These are phyloP conservation scores for Deroplatys truncata DNA, from an alignment of 2,888 invertebrate genomes.

Conservation along the genomic window DNA sequence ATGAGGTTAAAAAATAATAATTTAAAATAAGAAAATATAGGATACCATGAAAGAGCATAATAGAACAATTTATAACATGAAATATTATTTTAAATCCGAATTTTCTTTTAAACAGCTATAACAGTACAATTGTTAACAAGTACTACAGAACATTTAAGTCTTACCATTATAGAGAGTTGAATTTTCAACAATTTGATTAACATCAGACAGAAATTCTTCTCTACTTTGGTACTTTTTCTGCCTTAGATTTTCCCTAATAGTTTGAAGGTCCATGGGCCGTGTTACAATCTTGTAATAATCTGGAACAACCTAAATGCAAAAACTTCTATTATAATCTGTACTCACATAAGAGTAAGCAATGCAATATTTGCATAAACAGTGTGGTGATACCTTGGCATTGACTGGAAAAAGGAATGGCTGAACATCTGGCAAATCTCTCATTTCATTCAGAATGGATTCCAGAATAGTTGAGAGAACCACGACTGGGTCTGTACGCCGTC, in stretches of 20 bases:
- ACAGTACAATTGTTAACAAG: too few relatives aligned
- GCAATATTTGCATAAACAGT: not conserved
- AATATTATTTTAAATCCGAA: too few relatives aligned
- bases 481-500: slow-evolving; percentile 91
- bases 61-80: too few relatives aligned
- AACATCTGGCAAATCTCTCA: slow-evolving; percentile 87
- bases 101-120: too few relatives aligned
- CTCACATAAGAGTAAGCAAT: not conserved
- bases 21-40: too few relatives aligned
- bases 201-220: slow-evolving; percentile 93
- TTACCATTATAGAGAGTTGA: slow-evolving; percentile 86
- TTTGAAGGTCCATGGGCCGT: slow-evolving; percentile 95
- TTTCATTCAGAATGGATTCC: slow-evolving; percentile 87
- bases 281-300: slow-evolving; percentile 92
- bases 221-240: slow-evolving; percentile 89
- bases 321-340: not conserved
- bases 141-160: not conserved
- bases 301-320: slow-evolving; percentile 63
- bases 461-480: slow-evolving; percentile 89
- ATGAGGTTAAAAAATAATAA: too few relatives aligned
- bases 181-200: slow-evolving; percentile 95
- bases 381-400: slow-evolving; percentile 70
- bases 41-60: too few relatives aligned
- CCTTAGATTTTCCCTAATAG: slow-evolving; percentile 84
- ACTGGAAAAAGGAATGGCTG: slow-evolving; percentile 93